Conservation (phyloP, 2,113 vertebrate species). For the Eptesicus fuscus region DNA sequence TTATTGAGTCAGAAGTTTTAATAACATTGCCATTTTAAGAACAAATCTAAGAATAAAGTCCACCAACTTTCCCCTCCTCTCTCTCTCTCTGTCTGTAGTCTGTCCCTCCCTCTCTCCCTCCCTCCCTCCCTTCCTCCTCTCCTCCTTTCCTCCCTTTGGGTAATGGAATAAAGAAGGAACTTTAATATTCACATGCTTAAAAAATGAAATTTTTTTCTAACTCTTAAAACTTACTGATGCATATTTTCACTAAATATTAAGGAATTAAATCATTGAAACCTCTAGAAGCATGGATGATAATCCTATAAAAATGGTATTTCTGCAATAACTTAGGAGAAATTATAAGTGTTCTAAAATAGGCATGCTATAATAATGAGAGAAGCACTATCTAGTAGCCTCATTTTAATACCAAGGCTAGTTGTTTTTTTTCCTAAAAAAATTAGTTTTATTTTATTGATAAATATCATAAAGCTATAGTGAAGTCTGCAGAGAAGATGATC, state of each 20-base stretch:
- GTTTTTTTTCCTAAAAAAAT: background rate
- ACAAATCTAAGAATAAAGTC: background rate
- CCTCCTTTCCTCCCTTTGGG: background rate
- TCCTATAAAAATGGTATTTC: background rate
- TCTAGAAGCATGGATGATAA: background rate
- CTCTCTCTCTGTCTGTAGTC: background rate
- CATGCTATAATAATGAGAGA: background rate
- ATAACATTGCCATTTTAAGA: background rate
- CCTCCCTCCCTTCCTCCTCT: background rate
- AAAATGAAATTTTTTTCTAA: slow-evolving; percentile 10
- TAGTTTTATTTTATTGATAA: background rate
- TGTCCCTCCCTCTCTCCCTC: background rate
- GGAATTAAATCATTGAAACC: background rate
- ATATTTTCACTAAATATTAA: background rate
- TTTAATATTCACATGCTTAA: background rate
- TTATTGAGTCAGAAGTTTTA: background rate
- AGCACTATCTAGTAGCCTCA: background rate
- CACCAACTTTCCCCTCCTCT: background rate
- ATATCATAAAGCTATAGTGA: background rate
- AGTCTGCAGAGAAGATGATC: background rate
- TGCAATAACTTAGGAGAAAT: background rate
- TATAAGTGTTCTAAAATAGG: background rate
- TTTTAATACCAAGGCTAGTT: background rate
- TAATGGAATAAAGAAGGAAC: background rate
- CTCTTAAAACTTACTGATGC: background rate